Base-by-base conservation (phyloP, 2,888 invertebrate genomes). In the Platypus cylindrus region DNA sequence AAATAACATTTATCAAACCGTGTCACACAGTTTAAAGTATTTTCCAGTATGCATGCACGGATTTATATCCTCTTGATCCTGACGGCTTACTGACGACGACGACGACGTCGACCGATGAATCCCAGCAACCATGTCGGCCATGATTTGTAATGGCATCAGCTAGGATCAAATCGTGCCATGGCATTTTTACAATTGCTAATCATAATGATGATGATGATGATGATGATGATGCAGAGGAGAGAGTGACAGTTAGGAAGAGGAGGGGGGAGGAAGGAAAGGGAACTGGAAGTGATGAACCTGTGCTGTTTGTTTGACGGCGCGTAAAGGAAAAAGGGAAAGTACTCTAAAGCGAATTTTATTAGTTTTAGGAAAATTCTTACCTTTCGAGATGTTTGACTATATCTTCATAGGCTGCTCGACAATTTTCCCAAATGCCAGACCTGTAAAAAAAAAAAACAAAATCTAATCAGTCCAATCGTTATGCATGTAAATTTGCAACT, bases 321-420 rank as follows among this genome's bases (percentile, higher is more conserved):
- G 12, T 5, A 9, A 20, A 7, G 20, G n/a, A n/a, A n/a, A n/a
- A n/a, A n/a, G n/a, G n/a, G n/a, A n/a, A n/a, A n/a, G n/a, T n/a
- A n/a, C n/a, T n/a, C n/a, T n/a, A n/a, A n/a, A n/a, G n/a, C n/a
- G n/a, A n/a, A 25, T 9, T 25, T 25, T 5, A 25, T 25, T 25
- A 9, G 5, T 9, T 25, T 9, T 5, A 5, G 9, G 5, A 9
- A 5, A n/a, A 11, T 40, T 63, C 80, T 71, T 78, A 86, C 82
- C 90, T 84, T 74, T 89, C 89, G 61, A 90, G 75, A 64, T 89
- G 89, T 71, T 89, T 90, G 52, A 89, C 87, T 65, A 90, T 87
- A 67, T 90, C 89, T 68, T 89, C 90, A 65, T 90, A 90, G 52
- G 87, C 87, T 48, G 87, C 87, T 65, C 87, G 75, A 71, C 89